These are phyloP conservation scores for Ennomos fuscantarius DNA, from an alignment of 2,888 invertebrate genomes.

Conservation along the genomic window DNA sequence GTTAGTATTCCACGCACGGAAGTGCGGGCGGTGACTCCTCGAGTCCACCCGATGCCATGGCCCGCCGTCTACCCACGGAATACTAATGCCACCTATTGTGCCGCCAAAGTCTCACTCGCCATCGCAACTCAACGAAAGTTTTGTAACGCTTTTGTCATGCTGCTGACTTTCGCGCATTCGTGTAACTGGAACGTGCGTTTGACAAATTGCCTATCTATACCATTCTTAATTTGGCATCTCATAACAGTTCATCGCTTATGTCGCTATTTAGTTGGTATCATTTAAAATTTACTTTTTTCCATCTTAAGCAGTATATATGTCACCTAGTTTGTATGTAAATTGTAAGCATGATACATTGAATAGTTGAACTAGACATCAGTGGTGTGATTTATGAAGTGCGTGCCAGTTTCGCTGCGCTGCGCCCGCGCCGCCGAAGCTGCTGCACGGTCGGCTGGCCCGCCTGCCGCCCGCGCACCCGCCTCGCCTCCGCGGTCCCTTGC, in stretches of 20 bases:
- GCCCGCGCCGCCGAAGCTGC: slow-evolving; percentile 54
- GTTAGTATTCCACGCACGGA: slow-evolving; percentile 75
- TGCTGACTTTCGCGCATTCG: slow-evolving; percentile 69
- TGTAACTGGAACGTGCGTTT: slow-evolving; percentile 33
- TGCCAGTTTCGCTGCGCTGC: slow-evolving; percentile 73
- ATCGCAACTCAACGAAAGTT: slow-evolving; percentile 67
- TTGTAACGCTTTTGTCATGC: slow-evolving; percentile 76
- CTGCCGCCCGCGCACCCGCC: slow-evolving; percentile 61
- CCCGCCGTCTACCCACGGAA: slow-evolving; percentile 64
- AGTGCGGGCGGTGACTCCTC: slow-evolving; percentile 78
- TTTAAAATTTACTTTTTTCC: neutral
- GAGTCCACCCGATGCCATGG: slow-evolving; percentile 71
- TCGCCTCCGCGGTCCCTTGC: slow-evolving; percentile 81
- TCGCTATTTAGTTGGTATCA: slow-evolving; percentile 30
- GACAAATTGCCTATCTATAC: slow-evolving; percentile 33
- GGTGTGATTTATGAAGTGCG: slow-evolving; percentile 44
- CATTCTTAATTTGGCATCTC: slow-evolving; percentile 28
- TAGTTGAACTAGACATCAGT: slow-evolving; percentile 48
- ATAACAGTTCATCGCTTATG: slow-evolving; percentile 33
- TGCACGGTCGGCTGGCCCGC: slow-evolving; percentile 78
- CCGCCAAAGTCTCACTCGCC: slow-evolving; percentile 52
- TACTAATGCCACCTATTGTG: slow-evolving; percentile 76
- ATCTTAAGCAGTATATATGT: neutral
- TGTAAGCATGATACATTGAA: slow-evolving; percentile 45
- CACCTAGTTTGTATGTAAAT: too few relatives aligned